phyloP scores from a whole-genome alignment of 2,113 vertebrate species.

The Acanthisitta chloris region DNA sequence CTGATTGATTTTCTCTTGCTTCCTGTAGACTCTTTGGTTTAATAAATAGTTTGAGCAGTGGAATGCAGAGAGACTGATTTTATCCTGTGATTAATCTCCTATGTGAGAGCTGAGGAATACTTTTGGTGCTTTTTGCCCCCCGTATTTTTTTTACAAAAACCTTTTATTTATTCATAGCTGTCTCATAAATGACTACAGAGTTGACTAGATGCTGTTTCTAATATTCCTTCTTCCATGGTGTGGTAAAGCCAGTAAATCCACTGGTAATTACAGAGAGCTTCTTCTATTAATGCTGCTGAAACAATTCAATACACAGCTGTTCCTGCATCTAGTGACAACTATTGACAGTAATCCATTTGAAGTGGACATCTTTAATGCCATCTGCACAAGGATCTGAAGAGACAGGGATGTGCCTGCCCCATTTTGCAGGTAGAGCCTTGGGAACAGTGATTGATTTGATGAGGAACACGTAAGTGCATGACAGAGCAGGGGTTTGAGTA shows the following conservation, averaged over 20 bases:
- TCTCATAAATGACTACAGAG: not conserved
- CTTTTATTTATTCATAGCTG: not conserved
- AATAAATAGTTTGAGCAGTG: not conserved
- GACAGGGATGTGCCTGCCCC: not conserved
- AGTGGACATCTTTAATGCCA: not conserved
- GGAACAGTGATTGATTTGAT: not conserved
- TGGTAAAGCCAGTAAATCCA: not conserved
- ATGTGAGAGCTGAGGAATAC: not conserved
- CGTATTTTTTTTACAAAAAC: not conserved
- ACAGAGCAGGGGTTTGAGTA: not conserved
- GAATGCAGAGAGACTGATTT: not conserved
- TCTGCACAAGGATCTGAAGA: not conserved
- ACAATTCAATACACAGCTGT: not conserved
- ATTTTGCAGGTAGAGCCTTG: not conserved
- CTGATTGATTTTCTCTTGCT: conserved; percentile 6
- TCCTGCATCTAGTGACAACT: not conserved
- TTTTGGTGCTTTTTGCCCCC: not conserved
- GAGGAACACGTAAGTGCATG: not conserved
- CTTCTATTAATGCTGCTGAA: not conserved
- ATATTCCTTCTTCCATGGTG: not conserved
- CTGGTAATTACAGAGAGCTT: not conserved
- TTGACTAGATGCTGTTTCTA: not conserved
- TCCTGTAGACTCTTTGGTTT: not conserved
- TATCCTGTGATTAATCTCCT: conserved; percentile 6
- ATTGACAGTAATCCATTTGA: not conserved